Evolutionary conservation across 2,888 invertebrate species (phyloP).

Genomic region (Habrosyne pyritoides): DNA sequence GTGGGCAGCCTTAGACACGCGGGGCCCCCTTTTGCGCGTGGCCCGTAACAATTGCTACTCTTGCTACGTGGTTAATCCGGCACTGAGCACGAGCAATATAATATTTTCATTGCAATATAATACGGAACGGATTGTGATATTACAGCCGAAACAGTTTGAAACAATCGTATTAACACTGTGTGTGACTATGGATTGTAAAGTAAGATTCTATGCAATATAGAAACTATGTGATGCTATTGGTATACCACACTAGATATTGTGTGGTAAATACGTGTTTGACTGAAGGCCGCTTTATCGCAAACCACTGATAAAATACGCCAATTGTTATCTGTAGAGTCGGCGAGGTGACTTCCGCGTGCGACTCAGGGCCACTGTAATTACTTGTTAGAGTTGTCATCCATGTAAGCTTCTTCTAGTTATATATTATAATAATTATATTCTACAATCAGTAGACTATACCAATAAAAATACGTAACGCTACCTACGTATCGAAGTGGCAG

Average conservation of each 20-base stretch:
- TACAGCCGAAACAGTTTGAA: neutral
- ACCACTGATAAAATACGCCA: constrained; percentile 68
- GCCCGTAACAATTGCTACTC: no score
- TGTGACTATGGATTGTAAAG: neutral
- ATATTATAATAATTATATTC: constrained; percentile 18
- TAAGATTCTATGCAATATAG: neutral
- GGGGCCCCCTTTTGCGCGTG: no score
- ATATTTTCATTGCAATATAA: constrained; percentile 11
- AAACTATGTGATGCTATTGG: constrained; percentile 3
- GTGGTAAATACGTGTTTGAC: constrained; percentile 34
- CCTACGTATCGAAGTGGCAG: no score
- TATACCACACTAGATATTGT: constrained; percentile 2
- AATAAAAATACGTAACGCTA: no score
- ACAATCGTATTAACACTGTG: neutral
- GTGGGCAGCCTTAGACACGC: no score
- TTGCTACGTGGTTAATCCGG: no score
- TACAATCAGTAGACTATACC: no score
- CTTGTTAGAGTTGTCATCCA: constrained; percentile 49
- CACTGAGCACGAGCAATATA: neutral
- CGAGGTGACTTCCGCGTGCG: constrained; percentile 72
- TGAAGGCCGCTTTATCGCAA: constrained; percentile 68
- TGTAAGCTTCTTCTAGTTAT: constrained; percentile 20
- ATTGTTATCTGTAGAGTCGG: constrained; percentile 71
- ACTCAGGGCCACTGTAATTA: constrained; percentile 64
- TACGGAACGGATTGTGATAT: constrained; percentile 9